Evolutionary conservation across 2,113 vertebrate species (phyloP), one percentile per base, ranked within the genome.

Genomic region (Mesitornis unicolor): DNA sequence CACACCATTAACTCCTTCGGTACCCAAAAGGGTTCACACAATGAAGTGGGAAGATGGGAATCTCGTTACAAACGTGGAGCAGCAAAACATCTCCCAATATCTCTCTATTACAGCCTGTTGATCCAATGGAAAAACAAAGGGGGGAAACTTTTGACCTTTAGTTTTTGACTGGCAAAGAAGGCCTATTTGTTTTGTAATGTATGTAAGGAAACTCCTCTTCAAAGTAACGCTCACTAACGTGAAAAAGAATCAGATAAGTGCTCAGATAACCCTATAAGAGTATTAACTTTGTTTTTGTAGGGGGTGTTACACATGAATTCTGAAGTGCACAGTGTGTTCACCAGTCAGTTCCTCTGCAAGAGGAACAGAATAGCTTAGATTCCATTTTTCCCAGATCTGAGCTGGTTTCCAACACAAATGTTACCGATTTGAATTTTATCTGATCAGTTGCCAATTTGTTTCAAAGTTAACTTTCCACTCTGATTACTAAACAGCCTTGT

Each of bases 401-500:
- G 90, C 74, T 93, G 80, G 79, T 96, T 97, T 97, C 96, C 95
- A 97, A 96, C 96, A 96, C 96, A 97, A 97, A 96, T 97, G 96
- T 97, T 96, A 97, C 88, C 48, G 89, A 96, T 96, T 96, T 96
- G 96, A 96, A 96, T 96, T 97, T 95, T 97, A 97, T 97, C 96
- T 96, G 96, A 96, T 97, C 96, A 73, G 88, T 20, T 97, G 96
- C 96, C 96, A 97, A 89, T 97, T 97, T 94, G 96, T 97, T 97
- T 96, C 96, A 96, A 96, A 95, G 96, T 95, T 96, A 96, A 96
- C 95, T 96, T 97, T 96, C 96, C 88, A 92, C 90, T 96, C 95
- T 96, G 96, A 97, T 97, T 97, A 96, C 96, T 91, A 94, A 96
- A 94, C 92, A 97, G 92, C 89, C 96, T 95, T 95, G 93, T 94